phyloP scores from a whole-genome alignment of 2,113 vertebrate species.

The Cephalopholis sonnerati region DNA sequence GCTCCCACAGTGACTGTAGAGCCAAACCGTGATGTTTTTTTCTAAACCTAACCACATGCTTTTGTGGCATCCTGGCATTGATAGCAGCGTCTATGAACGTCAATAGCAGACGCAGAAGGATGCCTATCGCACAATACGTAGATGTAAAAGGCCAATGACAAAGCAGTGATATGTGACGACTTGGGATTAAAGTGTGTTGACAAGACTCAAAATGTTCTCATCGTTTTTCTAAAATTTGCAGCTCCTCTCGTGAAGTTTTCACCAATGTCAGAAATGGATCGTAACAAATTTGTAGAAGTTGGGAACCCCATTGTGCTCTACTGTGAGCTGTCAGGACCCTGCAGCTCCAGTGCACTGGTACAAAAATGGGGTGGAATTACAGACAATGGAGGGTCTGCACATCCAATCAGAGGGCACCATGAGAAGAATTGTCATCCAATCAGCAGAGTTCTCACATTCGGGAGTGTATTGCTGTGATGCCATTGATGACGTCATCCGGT shows the following conservation, averaged over 20 bases:
- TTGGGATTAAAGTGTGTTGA: too few species aligned
- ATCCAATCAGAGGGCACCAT: constrained; percentile 88
- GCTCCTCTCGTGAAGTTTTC: constrained; percentile 87
- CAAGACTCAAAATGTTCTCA: background rate
- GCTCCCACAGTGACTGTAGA: too few species aligned
- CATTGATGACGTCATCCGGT: constrained; percentile 87
- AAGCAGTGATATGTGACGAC: too few species aligned
- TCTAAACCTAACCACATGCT: too few species aligned
- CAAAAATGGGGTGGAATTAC: constrained; percentile 85
- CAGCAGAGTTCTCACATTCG: constrained; percentile 85
- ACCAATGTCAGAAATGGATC: constrained; percentile 86
- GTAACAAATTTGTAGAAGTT: constrained; percentile 88
- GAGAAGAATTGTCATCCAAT: constrained; percentile 88
- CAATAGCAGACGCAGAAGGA: too few species aligned
- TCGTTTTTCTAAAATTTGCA: constrained; percentile 63
- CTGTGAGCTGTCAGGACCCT: constrained; percentile 86
- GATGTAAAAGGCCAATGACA: too few species aligned
- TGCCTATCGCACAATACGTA: too few species aligned
- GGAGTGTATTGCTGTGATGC: constrained; percentile 89
- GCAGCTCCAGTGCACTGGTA: constrained; percentile 84
- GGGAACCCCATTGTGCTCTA: constrained; percentile 87
- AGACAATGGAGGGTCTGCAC: constrained; percentile 83
- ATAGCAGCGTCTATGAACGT: too few species aligned
- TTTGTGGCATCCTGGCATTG: too few species aligned
- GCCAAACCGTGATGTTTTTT: too few species aligned